Evolutionary conservation across 2,888 invertebrate species (phyloP).

Genomic region (Cephonodes hylas): DNA sequence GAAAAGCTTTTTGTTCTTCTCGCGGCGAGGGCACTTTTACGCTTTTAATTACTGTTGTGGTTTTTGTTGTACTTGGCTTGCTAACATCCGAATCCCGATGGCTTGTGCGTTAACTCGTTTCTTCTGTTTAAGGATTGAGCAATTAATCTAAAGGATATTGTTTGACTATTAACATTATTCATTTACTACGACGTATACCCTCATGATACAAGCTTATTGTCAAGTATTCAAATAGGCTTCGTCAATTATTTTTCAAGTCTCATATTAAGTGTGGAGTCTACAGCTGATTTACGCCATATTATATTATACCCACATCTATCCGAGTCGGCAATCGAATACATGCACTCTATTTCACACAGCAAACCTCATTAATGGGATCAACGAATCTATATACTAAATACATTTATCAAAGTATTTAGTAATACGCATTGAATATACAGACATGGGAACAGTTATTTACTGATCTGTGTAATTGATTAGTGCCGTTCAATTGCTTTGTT

Average conservation of each 20-base stretch:
- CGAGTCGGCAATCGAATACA: too few species aligned
- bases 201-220: too few species aligned
- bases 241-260: background rate
- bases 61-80: background rate
- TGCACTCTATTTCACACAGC: too few species aligned
- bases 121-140: background rate
- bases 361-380: too few species aligned
- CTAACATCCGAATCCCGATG: background rate
- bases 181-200: too few species aligned
- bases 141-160: too few species aligned
- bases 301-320: too few species aligned
- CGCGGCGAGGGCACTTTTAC: slow-evolving; percentile 1
- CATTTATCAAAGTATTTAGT: too few species aligned
- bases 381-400: background rate
- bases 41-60: slow-evolving; percentile 6
- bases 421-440: background rate
- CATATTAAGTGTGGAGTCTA: too few species aligned
- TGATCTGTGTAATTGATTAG: background rate
- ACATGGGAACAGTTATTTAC: background rate
- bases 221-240: background rate
- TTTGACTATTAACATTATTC: too few species aligned
- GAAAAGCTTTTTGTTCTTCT: slow-evolving; percentile 1
- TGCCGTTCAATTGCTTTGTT: background rate
- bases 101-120: background rate
- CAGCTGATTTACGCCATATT: too few species aligned